Conservation (phyloP, 2,113 vertebrate species). For the Oreochromis tanganicae region DNA sequence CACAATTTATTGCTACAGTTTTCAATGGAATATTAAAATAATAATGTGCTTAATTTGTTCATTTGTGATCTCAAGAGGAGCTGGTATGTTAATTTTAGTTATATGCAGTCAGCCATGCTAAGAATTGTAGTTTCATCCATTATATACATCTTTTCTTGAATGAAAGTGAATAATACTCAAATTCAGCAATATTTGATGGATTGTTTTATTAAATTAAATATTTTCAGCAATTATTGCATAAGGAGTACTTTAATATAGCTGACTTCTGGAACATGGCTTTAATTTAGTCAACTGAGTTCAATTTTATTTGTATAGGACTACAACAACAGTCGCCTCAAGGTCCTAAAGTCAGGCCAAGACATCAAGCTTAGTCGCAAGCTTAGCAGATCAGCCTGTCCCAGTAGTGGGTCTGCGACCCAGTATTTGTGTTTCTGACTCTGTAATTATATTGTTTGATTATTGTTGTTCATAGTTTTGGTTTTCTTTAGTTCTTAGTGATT, state of each 20-base stretch:
- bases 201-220: not conserved
- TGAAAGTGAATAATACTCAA: not conserved
- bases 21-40: not conserved
- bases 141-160: not conserved
- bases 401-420: not conserved
- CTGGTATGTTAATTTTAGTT: not conserved
- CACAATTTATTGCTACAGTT: not conserved
- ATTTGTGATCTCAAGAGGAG: not conserved
- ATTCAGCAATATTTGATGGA: not conserved
- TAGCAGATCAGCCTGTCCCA: not conserved
- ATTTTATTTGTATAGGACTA: not conserved
- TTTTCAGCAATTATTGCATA: not conserved
- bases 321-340: not conserved
- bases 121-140: not conserved
- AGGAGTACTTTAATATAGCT: not conserved
- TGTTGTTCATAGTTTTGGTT: not conserved
- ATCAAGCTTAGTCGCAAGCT: not conserved
- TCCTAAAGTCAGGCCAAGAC: not conserved
- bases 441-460: not conserved
- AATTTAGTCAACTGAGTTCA: not conserved
- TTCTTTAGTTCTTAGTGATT: not conserved
- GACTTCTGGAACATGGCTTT: not conserved
- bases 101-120: not conserved
- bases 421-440: not conserved
- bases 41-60: not conserved